phyloP scores from a whole-genome alignment of 1,140 invertebrate species.

The Drosophila murphyi region DNA sequence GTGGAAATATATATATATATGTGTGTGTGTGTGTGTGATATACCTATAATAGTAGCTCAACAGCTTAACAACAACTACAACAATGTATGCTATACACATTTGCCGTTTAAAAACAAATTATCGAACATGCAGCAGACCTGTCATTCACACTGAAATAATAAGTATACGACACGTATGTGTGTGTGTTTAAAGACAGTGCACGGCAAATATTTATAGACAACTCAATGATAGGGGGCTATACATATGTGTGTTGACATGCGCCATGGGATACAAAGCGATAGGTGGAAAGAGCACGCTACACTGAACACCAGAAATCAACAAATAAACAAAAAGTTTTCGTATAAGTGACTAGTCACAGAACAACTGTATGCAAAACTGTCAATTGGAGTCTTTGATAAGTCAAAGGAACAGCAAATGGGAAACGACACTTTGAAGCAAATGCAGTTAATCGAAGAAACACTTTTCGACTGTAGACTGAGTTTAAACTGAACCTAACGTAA shows the following conservation, averaged over 20 bases:
- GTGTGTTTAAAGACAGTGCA: slow-evolving; percentile 16
- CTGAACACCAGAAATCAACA: background rate
- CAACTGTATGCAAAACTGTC: background rate
- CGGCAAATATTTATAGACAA: slow-evolving; percentile 54
- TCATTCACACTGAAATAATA: slow-evolving; percentile 74
- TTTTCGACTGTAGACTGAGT: too few relatives aligned
- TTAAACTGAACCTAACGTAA: background rate
- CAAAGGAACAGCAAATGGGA: background rate
- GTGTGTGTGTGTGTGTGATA: slow-evolving; percentile 29
- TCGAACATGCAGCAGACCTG: slow-evolving; percentile 69
- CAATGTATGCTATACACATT: slow-evolving; percentile 12
- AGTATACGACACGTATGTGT: slow-evolving; percentile 5
- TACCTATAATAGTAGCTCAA: slow-evolving; percentile 63
- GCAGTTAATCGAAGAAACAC: too few relatives aligned
- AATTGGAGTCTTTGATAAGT: background rate
- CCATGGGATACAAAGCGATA: slow-evolving; percentile 25
- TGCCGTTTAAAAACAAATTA: slow-evolving; percentile 81
- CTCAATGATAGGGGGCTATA: slow-evolving; percentile 56
- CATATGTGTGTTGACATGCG: slow-evolving; percentile 27
- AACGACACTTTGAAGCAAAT: background rate
- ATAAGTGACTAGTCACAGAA: background rate
- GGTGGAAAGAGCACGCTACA: background rate
- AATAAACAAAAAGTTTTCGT: background rate
- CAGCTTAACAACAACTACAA: slow-evolving; percentile 48
- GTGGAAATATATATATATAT: slow-evolving; percentile 31